These are phyloP conservation scores for Copsychus sechellarum DNA, from an alignment of 2,113 vertebrate species.

Conservation along the genomic window DNA sequence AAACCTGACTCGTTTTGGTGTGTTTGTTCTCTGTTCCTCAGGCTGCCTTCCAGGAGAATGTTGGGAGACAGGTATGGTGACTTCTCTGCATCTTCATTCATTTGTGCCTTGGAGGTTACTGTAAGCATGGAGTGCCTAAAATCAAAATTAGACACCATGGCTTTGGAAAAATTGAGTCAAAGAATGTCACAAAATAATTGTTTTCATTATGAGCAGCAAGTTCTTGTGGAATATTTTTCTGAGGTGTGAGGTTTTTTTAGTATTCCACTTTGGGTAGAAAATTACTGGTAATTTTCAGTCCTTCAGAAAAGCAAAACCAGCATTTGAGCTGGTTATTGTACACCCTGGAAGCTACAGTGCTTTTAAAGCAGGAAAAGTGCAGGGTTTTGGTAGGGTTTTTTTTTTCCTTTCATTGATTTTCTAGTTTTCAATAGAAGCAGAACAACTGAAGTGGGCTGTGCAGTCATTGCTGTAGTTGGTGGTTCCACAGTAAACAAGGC, in stretches of 20 bases:
- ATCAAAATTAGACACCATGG: not conserved
- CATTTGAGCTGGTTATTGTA: not conserved
- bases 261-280: not conserved
- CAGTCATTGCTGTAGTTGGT: not conserved
- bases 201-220: not conserved
- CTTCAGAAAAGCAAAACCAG: not conserved
- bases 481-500: not conserved
- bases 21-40: constrained; percentile 77
- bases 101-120: constrained; percentile 32
- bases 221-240: not conserved
- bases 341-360: not conserved
- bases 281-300: not conserved
- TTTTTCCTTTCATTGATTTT: not conserved
- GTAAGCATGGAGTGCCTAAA: not conserved
- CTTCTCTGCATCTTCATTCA: constrained; percentile 61
- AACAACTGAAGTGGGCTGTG: not conserved
- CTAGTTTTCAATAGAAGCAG: not conserved
- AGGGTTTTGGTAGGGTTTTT: not conserved
- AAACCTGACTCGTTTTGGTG: constrained; percentile 68
- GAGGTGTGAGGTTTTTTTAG: not conserved
- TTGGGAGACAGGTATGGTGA: constrained; percentile 93
- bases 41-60: constrained; percentile 99
- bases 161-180: not conserved
- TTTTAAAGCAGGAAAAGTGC: not conserved
- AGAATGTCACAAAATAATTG: not conserved